Conservation (phyloP, 1,140 invertebrate species). For the Drosophila yakuba region DNA sequence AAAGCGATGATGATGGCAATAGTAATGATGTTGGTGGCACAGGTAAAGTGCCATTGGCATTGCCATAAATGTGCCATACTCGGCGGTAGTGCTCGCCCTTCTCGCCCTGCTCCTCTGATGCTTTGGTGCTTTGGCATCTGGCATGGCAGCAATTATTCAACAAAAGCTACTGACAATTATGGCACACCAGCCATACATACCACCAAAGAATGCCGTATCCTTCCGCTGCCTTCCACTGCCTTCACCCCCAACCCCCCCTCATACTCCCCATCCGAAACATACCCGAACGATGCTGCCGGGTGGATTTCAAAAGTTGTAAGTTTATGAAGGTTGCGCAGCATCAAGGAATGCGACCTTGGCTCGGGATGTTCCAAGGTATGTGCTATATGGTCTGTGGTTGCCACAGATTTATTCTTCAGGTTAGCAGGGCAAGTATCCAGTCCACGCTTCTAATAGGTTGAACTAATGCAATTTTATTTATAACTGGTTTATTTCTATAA, state of each 20-base stretch:
- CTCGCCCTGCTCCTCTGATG: constrained; percentile 33
- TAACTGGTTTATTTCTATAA: too few relatives aligned
- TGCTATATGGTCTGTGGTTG: background rate
- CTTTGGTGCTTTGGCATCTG: constrained; percentile 73
- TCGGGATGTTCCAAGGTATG: background rate
- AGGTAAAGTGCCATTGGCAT: constrained; percentile 53
- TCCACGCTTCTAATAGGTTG: too few relatives aligned
- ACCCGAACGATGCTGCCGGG: constrained; percentile 24
- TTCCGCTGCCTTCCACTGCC: constrained; percentile 10
- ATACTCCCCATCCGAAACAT: constrained; percentile 25
- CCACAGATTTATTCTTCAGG: constrained; percentile 2
- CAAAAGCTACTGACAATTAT: constrained; percentile 82
- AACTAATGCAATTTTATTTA: too few relatives aligned
- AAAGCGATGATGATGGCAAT: constrained; percentile 31
- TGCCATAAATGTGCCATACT: constrained; percentile 51
- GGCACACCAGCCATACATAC: constrained; percentile 73
- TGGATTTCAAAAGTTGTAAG: constrained; percentile 25
- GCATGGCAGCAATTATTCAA: constrained; percentile 80
- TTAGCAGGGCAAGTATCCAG: too few relatives aligned
- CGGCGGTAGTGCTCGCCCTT: constrained; percentile 22
- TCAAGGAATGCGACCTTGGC: background rate
- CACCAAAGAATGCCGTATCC: constrained; percentile 51
- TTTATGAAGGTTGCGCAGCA: background rate
- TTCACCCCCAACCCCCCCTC: background rate
- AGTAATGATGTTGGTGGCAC: constrained; percentile 33